Evolutionary conservation across 2,888 invertebrate genomes (phyloP).

Genomic region (Crossocerus cetratus): DNA sequence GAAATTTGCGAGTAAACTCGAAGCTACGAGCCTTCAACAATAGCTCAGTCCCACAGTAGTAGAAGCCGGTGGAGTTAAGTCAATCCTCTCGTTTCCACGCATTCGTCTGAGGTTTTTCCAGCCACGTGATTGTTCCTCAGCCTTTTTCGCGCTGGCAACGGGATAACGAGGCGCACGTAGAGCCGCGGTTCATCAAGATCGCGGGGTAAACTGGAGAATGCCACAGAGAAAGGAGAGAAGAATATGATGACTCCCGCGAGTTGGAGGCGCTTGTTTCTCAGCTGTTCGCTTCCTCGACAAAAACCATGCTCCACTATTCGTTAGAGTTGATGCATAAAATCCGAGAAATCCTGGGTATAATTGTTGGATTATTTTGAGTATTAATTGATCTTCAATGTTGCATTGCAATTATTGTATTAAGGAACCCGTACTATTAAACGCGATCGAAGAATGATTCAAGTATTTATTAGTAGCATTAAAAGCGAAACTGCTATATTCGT

Average conservation of each 20-base stretch:
- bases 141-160: conserved; percentile 30
- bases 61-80: conserved; percentile 20
- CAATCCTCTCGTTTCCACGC: conserved; percentile 23
- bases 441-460: too few relatives aligned
- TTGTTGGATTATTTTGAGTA: too few relatives aligned
- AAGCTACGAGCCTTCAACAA: too few relatives aligned
- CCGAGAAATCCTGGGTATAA: neutral
- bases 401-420: too few relatives aligned
- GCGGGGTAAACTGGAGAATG: conserved; percentile 44
- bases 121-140: conserved; percentile 48
- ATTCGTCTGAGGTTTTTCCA: conserved; percentile 49
- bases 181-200: conserved; percentile 55
- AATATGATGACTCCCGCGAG: conserved; percentile 3
- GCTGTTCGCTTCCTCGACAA: conserved; percentile 43
- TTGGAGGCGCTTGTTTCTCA: conserved; percentile 21
- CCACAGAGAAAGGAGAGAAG: conserved; percentile 45
- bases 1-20: too few relatives aligned
- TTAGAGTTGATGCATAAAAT: too few relatives aligned
- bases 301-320: conserved; percentile 74
- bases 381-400: too few relatives aligned
- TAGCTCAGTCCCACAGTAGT: too few relatives aligned
- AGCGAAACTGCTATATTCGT: too few relatives aligned
- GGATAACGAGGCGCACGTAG: conserved; percentile 58
- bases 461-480: too few relatives aligned
- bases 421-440: too few relatives aligned